Evolutionary conservation across 2,888 invertebrate genomes (phyloP).

Genomic region (Folsomia manolachei): DNA sequence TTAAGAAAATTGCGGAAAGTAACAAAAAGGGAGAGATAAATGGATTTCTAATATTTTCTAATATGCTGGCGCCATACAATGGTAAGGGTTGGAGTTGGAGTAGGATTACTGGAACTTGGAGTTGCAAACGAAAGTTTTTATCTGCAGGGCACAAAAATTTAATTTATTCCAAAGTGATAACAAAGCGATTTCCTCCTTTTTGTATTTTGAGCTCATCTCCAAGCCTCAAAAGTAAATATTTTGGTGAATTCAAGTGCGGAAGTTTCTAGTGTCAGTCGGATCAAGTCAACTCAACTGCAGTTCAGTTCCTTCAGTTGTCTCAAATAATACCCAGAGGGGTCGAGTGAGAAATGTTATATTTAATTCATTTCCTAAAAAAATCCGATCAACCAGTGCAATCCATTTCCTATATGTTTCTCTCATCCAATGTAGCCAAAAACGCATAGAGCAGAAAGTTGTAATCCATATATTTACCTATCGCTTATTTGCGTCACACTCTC

Average conservation of each 20-base stretch:
- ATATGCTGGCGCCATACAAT: too few species aligned
- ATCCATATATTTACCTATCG: too few species aligned
- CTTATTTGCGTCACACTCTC: too few species aligned
- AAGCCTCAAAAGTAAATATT: conserved; percentile 45
- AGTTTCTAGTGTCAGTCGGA: background rate
- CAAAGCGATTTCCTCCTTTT: conserved; percentile 47
- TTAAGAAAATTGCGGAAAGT: too few species aligned
- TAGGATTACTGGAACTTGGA: conserved; percentile 4
- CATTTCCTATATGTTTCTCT: too few species aligned
- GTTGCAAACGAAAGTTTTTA: conserved; percentile 26
- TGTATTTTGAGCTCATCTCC: conserved; percentile 32
- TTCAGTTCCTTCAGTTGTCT: background rate
- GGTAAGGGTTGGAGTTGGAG: too few species aligned
- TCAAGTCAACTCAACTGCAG: too few species aligned
- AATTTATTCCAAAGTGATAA: conserved; percentile 51
- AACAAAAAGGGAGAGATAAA: too few species aligned
- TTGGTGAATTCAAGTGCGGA: conserved; percentile 13
- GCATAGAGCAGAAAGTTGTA: too few species aligned
- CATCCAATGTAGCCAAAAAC: too few species aligned
- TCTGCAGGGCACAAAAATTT: conserved; percentile 51
- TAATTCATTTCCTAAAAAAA: background rate
- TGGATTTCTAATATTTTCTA: too few species aligned
- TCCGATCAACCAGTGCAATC: background rate
- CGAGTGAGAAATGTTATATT: too few species aligned
- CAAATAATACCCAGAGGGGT: background rate